These are phyloP conservation scores for Lithosia quadra DNA, from an alignment of 2,888 invertebrate species.

Conservation along the genomic window DNA sequence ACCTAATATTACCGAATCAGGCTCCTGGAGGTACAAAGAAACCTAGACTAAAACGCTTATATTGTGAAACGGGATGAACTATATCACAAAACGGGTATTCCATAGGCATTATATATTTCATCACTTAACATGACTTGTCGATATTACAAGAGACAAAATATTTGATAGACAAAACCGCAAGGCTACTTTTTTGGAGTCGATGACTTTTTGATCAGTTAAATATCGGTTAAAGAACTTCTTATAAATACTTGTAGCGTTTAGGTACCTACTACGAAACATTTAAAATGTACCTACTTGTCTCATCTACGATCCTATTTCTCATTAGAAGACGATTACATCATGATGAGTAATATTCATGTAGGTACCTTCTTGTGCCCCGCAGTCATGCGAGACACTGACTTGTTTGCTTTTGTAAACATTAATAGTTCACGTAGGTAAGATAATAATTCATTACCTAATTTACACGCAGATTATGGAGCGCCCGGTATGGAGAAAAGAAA, in stretches of 20 bases:
- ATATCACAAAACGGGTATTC: not conserved
- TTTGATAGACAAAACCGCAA: not conserved
- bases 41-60: too few species aligned
- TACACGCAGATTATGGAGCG: too few species aligned
- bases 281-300: not conserved
- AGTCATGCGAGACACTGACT: slow-evolving; percentile 33
- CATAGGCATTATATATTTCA: not conserved
- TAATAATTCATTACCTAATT: too few species aligned
- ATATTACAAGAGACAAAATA: not conserved
- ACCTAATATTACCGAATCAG: too few species aligned
- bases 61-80: too few species aligned
- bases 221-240: not conserved
- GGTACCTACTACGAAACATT: not conserved
- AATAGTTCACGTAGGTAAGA: not conserved
- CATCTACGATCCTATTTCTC: not conserved
- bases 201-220: not conserved
- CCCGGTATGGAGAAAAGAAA: too few species aligned
- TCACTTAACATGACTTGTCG: not conserved
- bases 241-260: not conserved
- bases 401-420: slow-evolving; percentile 5
- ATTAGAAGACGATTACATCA: slow-evolving; percentile 25
- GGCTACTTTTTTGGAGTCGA: not conserved
- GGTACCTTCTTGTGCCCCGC: slow-evolving; percentile 20
- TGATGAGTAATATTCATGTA: slow-evolving; percentile 25
- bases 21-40: too few species aligned